Base-by-base conservation (phyloP, 2,888 invertebrate species). In the Microlaimidae sp. region DNA sequence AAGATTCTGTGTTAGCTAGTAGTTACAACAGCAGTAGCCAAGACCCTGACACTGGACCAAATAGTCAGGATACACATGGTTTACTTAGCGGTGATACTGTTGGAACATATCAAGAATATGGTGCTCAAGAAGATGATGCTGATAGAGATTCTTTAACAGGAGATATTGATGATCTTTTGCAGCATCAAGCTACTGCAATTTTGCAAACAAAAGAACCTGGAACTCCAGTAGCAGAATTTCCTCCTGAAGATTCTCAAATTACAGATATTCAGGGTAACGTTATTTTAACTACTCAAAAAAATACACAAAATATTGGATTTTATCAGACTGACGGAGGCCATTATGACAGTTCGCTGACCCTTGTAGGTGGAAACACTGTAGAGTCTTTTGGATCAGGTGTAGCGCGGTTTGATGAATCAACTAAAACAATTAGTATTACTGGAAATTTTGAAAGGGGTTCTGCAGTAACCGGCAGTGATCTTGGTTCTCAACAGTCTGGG, bases 131-230 rank as follows among this genome's bases (percentile, higher is more conserved):
- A 38, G 56, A 57, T 21, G 61, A 63, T 2, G 62, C 58, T 21
- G 66, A 66, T 32, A 59, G 59, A 43, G 67, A 69, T 53, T 67
- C 66, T 1, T 57, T 67, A 23, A 62, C 62, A 13, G 64, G 61
- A 25, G 57, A 62, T 23, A 53, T 63, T 40, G 60, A 58, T 21
- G 61, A 56, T 38, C 60, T 64, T 51, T 51, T 64, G 3, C 41
- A 23, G 7, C 56, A 57, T 13, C 3, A 38, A 21, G 10, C 10
- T 5, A 23, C 47, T 21, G 7, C 5, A 23, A 5, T 7, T 10
- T 21, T 21, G 3, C 46, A 32, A 13, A 24, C 45, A 4, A 32
- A 7, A 13, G 32, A 7, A 5, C 27, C 47, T 7, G 13, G 32
- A 2, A 56, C 56, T 3, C 56, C 56, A 7, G 47, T 51, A 2